phyloP scores from a whole-genome alignment of 1,140 invertebrate species.

The Papilio xuthus region DNA sequence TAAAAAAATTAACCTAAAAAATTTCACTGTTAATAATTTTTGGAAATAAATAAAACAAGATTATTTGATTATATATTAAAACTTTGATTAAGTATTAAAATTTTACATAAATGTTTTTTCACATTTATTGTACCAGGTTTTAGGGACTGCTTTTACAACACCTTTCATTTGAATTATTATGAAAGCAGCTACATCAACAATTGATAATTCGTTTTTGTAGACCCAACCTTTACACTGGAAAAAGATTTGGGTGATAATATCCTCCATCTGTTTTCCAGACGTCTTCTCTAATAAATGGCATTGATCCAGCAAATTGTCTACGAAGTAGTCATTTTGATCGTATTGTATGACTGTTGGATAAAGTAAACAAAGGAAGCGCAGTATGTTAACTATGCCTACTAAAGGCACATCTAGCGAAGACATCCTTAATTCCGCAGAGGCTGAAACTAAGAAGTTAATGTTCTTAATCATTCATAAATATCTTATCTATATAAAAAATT shows the following conservation, averaged over 20 bases:
- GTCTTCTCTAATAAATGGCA: constrained; percentile 80
- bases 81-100: constrained; percentile 31
- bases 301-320: constrained; percentile 84
- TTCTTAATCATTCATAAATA: neutral
- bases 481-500: no score
- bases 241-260: constrained; percentile 61
- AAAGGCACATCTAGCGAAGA: constrained; percentile 73
- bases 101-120: constrained; percentile 56
- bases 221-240: constrained; percentile 59
- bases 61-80: constrained; percentile 20
- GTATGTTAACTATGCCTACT: constrained; percentile 81
- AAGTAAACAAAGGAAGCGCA: constrained; percentile 78
- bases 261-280: constrained; percentile 65
- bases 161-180: constrained; percentile 81
- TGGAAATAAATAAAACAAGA: constrained; percentile 40
- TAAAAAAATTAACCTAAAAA: neutral
- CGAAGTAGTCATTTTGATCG: constrained; percentile 65
- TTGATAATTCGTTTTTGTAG: constrained; percentile 70
- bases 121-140: constrained; percentile 66
- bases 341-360: constrained; percentile 67
- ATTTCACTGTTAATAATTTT: neutral
- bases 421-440: constrained; percentile 75
- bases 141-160: constrained; percentile 61
- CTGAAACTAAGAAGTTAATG: constrained; percentile 77
- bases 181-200: constrained; percentile 84